phyloP scores from a whole-genome alignment of 2,113 vertebrate species.

The Psilopsiagon aurifrons region DNA sequence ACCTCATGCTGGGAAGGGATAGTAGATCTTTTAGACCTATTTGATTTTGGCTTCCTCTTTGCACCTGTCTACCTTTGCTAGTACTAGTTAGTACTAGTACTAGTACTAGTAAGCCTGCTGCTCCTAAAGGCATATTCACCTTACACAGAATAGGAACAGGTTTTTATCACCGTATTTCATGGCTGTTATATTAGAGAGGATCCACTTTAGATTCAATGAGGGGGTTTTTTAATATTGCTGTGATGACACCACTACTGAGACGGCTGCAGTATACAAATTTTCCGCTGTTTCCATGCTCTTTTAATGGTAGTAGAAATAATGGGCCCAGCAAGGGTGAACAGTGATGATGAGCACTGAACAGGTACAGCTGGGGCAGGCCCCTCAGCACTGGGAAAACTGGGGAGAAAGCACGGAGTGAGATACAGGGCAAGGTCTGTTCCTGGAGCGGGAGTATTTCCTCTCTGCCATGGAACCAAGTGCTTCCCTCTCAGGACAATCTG shows the following conservation, averaged over 20 bases:
- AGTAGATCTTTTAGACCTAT: not conserved
- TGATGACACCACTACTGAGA: not conserved
- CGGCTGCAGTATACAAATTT: not conserved
- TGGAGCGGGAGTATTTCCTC: not conserved
- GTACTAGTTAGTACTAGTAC: not conserved
- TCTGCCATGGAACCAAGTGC: not conserved
- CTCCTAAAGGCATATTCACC: not conserved
- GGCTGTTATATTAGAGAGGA: not conserved
- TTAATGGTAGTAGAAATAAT: not conserved
- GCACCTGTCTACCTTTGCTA: not conserved
- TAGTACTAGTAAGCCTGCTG: not conserved
- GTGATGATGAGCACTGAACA: not conserved
- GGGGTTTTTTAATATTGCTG: not conserved
- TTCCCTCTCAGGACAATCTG: not conserved
- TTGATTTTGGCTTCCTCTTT: not conserved
- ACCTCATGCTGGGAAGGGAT: not conserved
- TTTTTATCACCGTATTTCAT: not conserved
- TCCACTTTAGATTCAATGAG: not conserved
- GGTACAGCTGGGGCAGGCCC: not conserved
- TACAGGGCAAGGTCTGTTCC: not conserved
- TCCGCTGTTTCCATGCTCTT: not conserved
- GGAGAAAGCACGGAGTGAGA: not conserved
- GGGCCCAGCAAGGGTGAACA: not conserved
- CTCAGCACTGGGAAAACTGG: fast-evolving
- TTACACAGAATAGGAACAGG: not conserved